phyloP scores from a whole-genome alignment of 2,113 vertebrate species.

The Brachypteracias leptosomus region DNA sequence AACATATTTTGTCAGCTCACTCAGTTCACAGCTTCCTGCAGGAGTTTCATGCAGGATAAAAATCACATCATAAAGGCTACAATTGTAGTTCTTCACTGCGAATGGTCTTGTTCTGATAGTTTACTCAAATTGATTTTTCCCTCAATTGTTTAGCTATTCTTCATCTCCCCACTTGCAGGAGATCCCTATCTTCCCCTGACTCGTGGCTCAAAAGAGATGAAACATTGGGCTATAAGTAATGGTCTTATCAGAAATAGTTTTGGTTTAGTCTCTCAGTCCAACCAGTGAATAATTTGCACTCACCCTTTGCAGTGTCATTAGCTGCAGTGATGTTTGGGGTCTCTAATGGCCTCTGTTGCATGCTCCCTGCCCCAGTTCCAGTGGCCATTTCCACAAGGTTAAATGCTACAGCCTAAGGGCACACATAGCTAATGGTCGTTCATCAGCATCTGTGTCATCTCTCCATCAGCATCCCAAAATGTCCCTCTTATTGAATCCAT shows the following conservation, averaged over 20 bases:
- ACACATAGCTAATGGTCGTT: background rate
- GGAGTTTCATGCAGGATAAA: background rate
- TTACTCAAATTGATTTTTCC: background rate
- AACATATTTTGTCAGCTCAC: background rate
- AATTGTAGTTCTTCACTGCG: background rate
- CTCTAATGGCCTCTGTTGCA: background rate
- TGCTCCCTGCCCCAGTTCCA: background rate
- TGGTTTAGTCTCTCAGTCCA: background rate
- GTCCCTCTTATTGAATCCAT: background rate
- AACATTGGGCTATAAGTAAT: background rate
- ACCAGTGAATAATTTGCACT: background rate
- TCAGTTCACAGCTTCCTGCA: background rate
- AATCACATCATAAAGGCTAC: background rate
- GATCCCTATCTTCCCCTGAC: background rate
- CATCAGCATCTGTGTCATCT: background rate
- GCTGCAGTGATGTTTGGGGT: background rate
- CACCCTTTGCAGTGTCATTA: background rate
- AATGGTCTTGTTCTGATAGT: background rate
- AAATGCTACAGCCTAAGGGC: background rate
- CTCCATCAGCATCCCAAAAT: background rate
- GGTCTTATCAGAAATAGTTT: background rate
- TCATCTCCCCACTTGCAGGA: background rate
- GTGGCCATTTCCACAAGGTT: background rate
- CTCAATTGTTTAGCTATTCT: background rate
- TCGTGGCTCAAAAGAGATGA: background rate